Base-by-base conservation (phyloP, 1,140 invertebrate species). In the Babylonia areolata region DNA sequence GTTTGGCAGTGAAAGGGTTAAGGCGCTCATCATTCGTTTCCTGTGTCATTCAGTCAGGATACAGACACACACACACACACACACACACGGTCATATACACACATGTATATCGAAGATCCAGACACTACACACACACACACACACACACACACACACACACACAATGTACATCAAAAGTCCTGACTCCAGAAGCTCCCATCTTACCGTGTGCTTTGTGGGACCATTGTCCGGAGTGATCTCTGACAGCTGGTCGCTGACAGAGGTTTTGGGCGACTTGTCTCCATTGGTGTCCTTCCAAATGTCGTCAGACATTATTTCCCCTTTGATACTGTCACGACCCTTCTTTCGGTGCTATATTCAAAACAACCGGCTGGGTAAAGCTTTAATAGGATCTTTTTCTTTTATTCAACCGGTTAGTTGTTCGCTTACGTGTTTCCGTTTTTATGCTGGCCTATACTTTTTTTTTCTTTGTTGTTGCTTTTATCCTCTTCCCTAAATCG, bases 201-300 rank as follows among this genome's bases (percentile, higher is more conserved):
- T 77, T 28, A 77, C 75, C 75, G 75, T 40, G 37, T 77, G 75
- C 3, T 39, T 12, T 11, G 15, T 17, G 3, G 37, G 75, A 20
- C 75, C 75, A 40, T 77, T 28, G 33, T 77, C 75, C 0, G 75
- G 75, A 37, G 35, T 42, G 28, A 15, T 31, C n/a, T n/a, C n/a
- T n/a, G n/a, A n/a, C n/a, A n/a, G n/a, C n/a, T n/a, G n/a, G 15
- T 77, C 75, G 23, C 75, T 77, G 17, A 40, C 75, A 37, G 75
- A 77, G 31, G 33, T 77, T 17, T 77, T 39, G 35, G 75, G 75
- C 17, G 75, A 77, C 28, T 42, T 77, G 17, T 35, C 75, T 11
- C 75, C 75, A 23, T 39, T 77, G 6, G 33, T 51, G 28, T 81
- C 79, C 46, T 64, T 35, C 23, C 23, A 81, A 31, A 31, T 15